Percentiles rank a stretch among this genome's conserved stretches.
These are phyloP conservation scores for Ormyrus rosae DNA, from an alignment of 2,888 invertebrate species.

Conservation along the genomic window DNA sequence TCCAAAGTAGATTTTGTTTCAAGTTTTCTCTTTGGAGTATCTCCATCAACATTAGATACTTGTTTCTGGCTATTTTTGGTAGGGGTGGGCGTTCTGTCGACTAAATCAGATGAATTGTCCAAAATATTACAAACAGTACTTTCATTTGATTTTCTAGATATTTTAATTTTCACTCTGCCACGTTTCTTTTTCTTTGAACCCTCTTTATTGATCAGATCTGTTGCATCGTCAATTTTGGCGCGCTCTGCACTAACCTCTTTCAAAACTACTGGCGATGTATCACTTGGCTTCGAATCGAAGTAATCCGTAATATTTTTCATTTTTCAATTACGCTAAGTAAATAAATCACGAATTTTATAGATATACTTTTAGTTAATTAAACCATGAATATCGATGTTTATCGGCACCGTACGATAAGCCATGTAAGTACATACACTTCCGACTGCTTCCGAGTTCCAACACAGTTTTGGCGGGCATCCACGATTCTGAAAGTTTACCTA, in stretches of 20 bases:
- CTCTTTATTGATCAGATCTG: neutral
- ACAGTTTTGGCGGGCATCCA: neutral
- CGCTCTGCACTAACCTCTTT: slow-evolving; percentile 54
- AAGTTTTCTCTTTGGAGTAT: slow-evolving; percentile 4
- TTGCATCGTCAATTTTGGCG: slow-evolving; percentile 40
- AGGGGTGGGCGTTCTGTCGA: slow-evolving; percentile 66
- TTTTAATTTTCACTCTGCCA: slow-evolving; percentile 65
- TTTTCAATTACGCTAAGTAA: neutral
- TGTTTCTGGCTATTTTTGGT: slow-evolving; percentile 18
- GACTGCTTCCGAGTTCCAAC: neutral
- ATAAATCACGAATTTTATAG: too few relatives aligned
- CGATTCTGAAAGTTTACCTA: too few relatives aligned
- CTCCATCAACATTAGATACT: neutral
- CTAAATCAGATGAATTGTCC: slow-evolving; percentile 62
- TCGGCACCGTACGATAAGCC: neutral
- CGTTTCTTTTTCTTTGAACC: slow-evolving; percentile 58
- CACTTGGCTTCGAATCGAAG: slow-evolving; percentile 61
- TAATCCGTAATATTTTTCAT: slow-evolving; percentile 70
- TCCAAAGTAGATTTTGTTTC: neutral
- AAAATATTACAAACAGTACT: slow-evolving; percentile 62
- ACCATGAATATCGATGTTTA: too few relatives aligned
- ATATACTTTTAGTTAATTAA: too few relatives aligned
- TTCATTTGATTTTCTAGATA: slow-evolving; percentile 58
- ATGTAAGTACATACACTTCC: neutral
- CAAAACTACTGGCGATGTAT: slow-evolving; percentile 38